Base-by-base conservation (phyloP, 2,113 vertebrate species). In the Polypterus senegalus region DNA sequence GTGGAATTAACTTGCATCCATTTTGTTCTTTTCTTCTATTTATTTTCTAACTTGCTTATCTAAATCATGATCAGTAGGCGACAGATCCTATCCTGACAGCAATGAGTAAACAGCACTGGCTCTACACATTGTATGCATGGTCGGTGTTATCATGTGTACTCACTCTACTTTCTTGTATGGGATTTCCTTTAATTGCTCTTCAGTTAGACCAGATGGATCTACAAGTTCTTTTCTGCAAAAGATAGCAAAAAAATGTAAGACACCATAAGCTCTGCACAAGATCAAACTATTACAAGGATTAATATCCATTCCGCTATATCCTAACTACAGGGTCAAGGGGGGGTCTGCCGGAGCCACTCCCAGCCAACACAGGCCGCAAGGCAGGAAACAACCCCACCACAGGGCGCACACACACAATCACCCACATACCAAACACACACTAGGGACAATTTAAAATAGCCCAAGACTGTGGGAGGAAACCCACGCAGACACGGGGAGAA, bases 151-250 rank as follows among this genome's bases (percentile, higher is more conserved):
- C 27, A 27, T 27, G 27, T 48, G 66, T 64, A 86, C 89, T 88
- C 61, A 93, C 91, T 92, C 90, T 70, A 93, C 79, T 87, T 91
- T 92, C 68, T 88, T 91, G 59, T 93, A 93, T 1, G 91, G 91
- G 65, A 93, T 93, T 82, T 93, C 91, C 77, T 90, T 93, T 70
- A 91, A 8, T 61, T 93, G 90, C n/a, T 93, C 89, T 60, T 89
- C 90, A 53, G 89, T 86, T 46, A 92, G 64, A 27, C 90, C 91
- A 60, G 84, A 88, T 4, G 91, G 86, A 73, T 93, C 91, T 56
- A 92, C 86, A 60, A 92, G 81, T 64, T 92, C 91, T 67, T 89
- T 91, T 77, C 91, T 93, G 55, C 47, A 77, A 73, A 62, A 71
- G 47, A 7, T 78, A 70, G 46, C 53, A 46, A 4, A 45, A 47